phyloP scores from a whole-genome alignment of 2,888 invertebrate genomes.

The Balanococcus diminutus region DNA sequence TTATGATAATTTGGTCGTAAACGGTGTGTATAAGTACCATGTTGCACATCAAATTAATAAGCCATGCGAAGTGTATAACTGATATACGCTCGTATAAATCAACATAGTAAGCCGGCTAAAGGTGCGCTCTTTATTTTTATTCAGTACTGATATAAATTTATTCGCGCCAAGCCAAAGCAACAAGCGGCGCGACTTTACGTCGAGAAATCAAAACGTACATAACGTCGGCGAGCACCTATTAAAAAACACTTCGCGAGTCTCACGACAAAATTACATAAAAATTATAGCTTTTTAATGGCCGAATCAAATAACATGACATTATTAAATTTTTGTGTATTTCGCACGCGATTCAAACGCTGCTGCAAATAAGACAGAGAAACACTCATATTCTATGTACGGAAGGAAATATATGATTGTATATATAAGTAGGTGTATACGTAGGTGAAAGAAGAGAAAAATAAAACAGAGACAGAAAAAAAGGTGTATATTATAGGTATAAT shows the following conservation, averaged over 20 bases:
- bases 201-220: slow-evolving; percentile 21
- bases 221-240: not conserved
- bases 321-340: slow-evolving; percentile 27
- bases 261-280: slow-evolving; percentile 42
- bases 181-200: not conserved
- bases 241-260: slow-evolving; percentile 2
- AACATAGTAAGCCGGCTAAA: slow-evolving; percentile 28
- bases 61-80: not conserved
- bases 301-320: slow-evolving; percentile 19
- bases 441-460: too few relatives aligned
- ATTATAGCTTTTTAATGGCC: slow-evolving; percentile 33
- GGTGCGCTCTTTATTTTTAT: slow-evolving; percentile 14
- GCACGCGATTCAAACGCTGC: not conserved
- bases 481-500: too few relatives aligned
- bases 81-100: not conserved
- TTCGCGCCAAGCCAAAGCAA: not conserved
- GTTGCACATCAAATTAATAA: slow-evolving; percentile 32
- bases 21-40: not conserved
- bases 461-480: not conserved
- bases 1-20: slow-evolving; percentile 23
- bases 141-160: slow-evolving; percentile 6
- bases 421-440: too few relatives aligned
- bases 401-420: too few relatives aligned
- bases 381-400: too few relatives aligned
- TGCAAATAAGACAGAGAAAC: not conserved